A percentile compares a stretch with the other conserved stretches of the same genome.
These are phyloP conservation scores for Lamproptera curius DNA, from an alignment of 2,888 invertebrate genomes.

Conservation along the genomic window DNA sequence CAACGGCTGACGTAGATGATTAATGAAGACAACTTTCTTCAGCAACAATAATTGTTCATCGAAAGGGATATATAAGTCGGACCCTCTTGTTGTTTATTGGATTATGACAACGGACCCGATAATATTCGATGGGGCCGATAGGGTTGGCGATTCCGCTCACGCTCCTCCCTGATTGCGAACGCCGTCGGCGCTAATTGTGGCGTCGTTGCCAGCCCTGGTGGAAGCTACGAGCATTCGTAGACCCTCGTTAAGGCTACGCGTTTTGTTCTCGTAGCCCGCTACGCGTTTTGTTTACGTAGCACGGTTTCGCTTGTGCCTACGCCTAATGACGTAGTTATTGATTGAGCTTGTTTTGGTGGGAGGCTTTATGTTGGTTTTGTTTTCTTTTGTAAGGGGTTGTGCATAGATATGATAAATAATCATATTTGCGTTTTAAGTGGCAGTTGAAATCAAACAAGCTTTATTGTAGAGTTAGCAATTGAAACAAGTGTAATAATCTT, in stretches of 20 bases:
- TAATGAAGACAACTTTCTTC: no score
- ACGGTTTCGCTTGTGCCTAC: background rate
- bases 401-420: no score
- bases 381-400: no score
- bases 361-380: no score
- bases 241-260: constrained; percentile 16
- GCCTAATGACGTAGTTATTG: background rate
- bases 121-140: constrained; percentile 5
- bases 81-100: background rate
- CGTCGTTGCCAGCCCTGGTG: constrained; percentile 11
- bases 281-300: constrained; percentile 10
- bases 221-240: constrained; percentile 13
- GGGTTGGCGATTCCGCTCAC: constrained; percentile 17
- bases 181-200: constrained; percentile 14
- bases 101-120: constrained; percentile 4
- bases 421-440: no score
- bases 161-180: constrained; percentile 13
- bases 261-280: constrained; percentile 5
- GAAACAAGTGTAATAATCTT: no score
- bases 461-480: no score
- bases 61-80: no score
- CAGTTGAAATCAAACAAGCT: no score
- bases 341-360: no score
- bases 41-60: no score
- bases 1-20: no score